Conservation (phyloP, 64 coral and sea anemone genomes). For the Pocillopora verrucosa region DNA sequence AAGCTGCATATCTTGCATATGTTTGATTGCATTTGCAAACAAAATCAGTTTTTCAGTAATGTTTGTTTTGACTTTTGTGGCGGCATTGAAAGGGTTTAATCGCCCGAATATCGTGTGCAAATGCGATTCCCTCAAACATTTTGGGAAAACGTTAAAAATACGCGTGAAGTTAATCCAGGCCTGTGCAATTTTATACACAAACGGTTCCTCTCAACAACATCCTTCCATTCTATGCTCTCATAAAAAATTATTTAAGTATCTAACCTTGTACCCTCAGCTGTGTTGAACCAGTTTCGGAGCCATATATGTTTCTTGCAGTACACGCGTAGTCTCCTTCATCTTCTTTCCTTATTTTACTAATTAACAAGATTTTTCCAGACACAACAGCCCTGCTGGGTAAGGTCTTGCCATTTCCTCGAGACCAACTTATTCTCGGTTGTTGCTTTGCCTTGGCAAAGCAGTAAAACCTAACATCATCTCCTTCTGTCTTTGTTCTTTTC, state of each 20-base stretch:
- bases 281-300: conserved; percentile 43
- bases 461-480: conserved; percentile 62
- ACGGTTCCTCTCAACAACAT: no score
- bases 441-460: conserved; percentile 66
- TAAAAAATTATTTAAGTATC: background rate
- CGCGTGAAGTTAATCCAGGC: no score
- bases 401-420: conserved; percentile 52
- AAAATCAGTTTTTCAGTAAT: background rate
- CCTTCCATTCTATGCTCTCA: no score
- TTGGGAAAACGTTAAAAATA: no score
- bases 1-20: background rate
- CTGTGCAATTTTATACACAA: no score
- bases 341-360: conserved; percentile 47
- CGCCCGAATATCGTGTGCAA: no score
- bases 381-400: conserved; percentile 58
- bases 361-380: conserved; percentile 23
- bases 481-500: conserved; percentile 70
- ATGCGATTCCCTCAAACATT: no score
- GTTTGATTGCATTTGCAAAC: background rate
- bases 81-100: no score
- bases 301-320: conserved; percentile 83
- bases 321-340: conserved; percentile 85
- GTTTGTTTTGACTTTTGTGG: no score
- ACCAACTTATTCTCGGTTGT: conserved; percentile 73
- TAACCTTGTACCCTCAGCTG: conserved; percentile 42